Percentiles rank a stretch among this genome's conserved stretches.
These are phyloP conservation scores for Pseudolycoriella hygida DNA, from an alignment of 2,888 invertebrate genomes.

Conservation along the genomic window DNA sequence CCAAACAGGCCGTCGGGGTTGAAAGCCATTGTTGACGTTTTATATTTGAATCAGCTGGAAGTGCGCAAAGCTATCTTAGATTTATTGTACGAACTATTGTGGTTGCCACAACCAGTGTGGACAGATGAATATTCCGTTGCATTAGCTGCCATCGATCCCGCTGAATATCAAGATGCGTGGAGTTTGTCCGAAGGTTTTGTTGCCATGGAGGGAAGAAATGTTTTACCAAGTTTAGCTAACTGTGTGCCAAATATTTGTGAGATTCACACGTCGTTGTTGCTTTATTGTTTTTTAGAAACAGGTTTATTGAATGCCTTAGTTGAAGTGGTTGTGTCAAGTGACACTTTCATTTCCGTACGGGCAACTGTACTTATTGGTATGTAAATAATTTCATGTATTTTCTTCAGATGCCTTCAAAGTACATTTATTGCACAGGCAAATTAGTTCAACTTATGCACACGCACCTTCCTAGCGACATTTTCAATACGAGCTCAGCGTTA, in stretches of 20 bases:
- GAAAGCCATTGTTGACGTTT: slow-evolving; percentile 56
- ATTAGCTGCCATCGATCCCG: slow-evolving; percentile 73
- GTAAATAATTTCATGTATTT: slow-evolving; percentile 3
- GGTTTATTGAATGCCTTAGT: slow-evolving; percentile 77
- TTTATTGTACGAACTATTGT: slow-evolving; percentile 75
- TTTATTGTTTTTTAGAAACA: slow-evolving; percentile 75
- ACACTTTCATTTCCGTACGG: slow-evolving; percentile 76
- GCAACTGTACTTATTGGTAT: slow-evolving; percentile 73
- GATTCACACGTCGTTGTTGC: slow-evolving; percentile 73
- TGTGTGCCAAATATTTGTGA: slow-evolving; percentile 79
- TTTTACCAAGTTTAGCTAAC: slow-evolving; percentile 72
- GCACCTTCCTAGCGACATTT: slow-evolving; percentile 72
- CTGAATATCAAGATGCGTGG: slow-evolving; percentile 72
- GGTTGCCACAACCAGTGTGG: slow-evolving; percentile 78
- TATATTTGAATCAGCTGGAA: slow-evolving; percentile 76
- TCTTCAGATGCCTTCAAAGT: background rate
- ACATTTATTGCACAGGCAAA: slow-evolving; percentile 37
- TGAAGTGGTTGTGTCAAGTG: slow-evolving; percentile 79
- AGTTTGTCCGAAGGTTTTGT: slow-evolving; percentile 84
- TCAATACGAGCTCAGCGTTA: slow-evolving; percentile 64
- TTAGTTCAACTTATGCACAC: slow-evolving; percentile 72
- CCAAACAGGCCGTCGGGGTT: slow-evolving; percentile 57
- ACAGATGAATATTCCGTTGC: slow-evolving; percentile 84
- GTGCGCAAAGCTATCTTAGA: slow-evolving; percentile 87
- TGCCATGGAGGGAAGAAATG: slow-evolving; percentile 73